phyloP scores from a whole-genome alignment of 2,888 invertebrate species.

The Chymomyza procnemis region DNA sequence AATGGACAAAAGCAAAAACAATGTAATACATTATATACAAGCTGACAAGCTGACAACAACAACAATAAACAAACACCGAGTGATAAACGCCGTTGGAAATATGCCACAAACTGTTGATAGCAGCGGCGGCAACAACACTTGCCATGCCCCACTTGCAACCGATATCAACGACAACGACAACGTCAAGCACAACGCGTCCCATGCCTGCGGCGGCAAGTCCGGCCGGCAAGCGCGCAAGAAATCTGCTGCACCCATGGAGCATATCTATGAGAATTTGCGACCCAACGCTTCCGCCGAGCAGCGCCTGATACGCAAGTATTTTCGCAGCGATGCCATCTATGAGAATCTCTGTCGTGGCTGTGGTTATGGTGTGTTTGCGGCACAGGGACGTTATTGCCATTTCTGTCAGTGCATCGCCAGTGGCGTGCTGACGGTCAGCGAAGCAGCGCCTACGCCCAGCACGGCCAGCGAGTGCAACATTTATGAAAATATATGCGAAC shows the following conservation, averaged over 20 bases:
- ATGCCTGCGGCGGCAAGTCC: background rate
- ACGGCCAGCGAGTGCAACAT: constrained; percentile 49
- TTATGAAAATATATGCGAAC: constrained; percentile 77
- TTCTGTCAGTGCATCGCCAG: constrained; percentile 76
- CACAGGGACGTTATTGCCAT: constrained; percentile 74
- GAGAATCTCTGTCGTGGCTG: constrained; percentile 77
- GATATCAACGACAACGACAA: constrained; percentile 36
- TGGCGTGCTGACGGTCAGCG: constrained; percentile 50
- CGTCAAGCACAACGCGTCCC: constrained; percentile 9
- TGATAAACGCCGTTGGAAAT: constrained; percentile 41
- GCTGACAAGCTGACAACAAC: constrained; percentile 35
- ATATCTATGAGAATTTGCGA: constrained; percentile 59
- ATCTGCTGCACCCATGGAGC: constrained; percentile 10
- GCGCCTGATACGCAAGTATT: constrained; percentile 66
- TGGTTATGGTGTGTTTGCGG: constrained; percentile 76
- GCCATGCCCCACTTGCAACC: background rate
- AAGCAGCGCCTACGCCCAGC: background rate
- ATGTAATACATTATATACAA: constrained; percentile 35
- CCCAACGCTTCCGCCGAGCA: constrained; percentile 26
- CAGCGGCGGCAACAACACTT: constrained; percentile 21
- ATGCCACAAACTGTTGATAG: constrained; percentile 31
- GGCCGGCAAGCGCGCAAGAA: background rate
- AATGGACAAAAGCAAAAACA: background rate
- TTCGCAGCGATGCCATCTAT: constrained; percentile 70
- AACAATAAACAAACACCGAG: constrained; percentile 37